Conservation (phyloP, 2,797 vertebrate species). For the Neomorphus geoffroyi region DNA sequence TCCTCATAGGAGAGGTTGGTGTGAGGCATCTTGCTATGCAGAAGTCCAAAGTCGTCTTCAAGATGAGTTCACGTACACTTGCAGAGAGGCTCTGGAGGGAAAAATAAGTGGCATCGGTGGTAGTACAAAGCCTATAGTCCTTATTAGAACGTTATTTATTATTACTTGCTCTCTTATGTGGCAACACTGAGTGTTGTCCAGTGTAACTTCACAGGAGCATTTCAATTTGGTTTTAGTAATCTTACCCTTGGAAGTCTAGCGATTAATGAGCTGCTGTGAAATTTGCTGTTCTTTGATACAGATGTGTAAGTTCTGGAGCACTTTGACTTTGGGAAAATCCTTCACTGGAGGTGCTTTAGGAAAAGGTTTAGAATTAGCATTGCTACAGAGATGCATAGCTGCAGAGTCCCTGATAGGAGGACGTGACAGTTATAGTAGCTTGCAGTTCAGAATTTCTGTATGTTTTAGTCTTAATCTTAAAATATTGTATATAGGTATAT, state of each 20-base stretch:
- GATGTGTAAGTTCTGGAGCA: background rate
- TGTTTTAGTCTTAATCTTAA: background rate
- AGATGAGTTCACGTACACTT: background rate
- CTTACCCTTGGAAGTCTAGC: background rate
- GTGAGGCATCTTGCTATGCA: background rate
- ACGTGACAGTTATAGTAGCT: background rate
- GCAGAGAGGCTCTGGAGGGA: background rate
- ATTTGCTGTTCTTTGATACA: background rate
- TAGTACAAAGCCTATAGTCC: background rate
- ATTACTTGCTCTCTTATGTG: background rate
- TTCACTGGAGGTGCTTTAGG: background rate
- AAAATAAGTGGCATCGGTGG: background rate
- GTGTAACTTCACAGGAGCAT: background rate
- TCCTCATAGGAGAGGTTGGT: background rate
- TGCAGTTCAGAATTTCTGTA: background rate
- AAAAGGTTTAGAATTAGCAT: background rate
- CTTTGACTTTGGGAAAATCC: background rate
- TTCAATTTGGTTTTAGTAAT: background rate
- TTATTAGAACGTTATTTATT: background rate
- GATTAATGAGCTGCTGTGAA: background rate
- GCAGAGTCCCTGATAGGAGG: background rate
- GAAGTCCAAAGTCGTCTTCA: background rate
- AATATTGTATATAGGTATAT: background rate
- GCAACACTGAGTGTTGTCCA: background rate
- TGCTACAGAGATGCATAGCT: background rate